Percentiles rank a stretch among this genome's conserved stretches.
Conservation (phyloP, 2,797 vertebrate genomes). For the Podarcis lilfordi region DNA sequence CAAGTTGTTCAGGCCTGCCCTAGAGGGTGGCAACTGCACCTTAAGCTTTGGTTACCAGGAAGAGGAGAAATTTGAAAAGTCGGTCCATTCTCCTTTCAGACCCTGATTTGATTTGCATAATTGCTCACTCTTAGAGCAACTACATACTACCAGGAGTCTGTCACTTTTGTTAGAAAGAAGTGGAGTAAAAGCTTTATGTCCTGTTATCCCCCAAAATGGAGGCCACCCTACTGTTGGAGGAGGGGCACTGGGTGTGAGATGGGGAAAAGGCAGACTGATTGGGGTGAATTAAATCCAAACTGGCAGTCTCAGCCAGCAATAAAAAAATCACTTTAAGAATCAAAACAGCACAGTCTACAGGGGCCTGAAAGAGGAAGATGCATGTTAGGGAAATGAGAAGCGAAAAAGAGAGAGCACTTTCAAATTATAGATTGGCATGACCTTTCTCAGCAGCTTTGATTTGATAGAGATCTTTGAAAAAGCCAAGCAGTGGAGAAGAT, state of each 20-base stretch:
- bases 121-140: background rate
- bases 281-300: background rate
- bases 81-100: background rate
- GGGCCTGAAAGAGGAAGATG: background rate
- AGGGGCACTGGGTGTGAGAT: background rate
- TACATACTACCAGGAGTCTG: too few relatives aligned
- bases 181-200: background rate
- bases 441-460: background rate
- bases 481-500: background rate
- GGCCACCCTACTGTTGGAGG: background rate
- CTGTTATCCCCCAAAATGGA: background rate
- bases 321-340: slow-evolving; percentile 7
- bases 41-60: background rate
- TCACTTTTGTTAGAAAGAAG: background rate
- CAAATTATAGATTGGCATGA: background rate
- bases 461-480: background rate
- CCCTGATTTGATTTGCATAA: background rate
- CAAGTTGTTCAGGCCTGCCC: background rate
- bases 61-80: background rate
- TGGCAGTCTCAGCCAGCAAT: background rate
- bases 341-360: background rate
- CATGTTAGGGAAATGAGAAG: background rate
- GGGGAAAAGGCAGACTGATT: background rate
- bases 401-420: background rate
- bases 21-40: background rate